phyloP scores from a whole-genome alignment of 2,113 vertebrate genomes.

The Sturnira hondurensis region DNA sequence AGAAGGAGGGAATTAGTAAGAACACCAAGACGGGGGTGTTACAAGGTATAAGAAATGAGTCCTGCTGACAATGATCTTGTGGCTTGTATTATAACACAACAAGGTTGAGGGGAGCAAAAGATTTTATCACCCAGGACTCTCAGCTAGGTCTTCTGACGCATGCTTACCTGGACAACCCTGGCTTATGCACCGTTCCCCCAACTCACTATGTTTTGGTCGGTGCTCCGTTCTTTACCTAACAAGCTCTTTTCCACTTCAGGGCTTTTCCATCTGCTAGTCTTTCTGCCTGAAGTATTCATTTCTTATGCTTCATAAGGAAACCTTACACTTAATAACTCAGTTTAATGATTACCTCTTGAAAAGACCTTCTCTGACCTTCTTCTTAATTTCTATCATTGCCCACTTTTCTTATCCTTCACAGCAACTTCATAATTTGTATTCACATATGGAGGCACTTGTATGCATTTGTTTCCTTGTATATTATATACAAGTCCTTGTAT shows the following conservation, averaged over 20 bases:
- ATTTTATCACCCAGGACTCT: neutral
- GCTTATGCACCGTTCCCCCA: neutral
- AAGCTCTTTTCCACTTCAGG: neutral
- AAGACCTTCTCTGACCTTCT: neutral
- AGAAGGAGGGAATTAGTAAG: neutral
- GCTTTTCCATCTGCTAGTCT: neutral
- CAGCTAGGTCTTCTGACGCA: neutral
- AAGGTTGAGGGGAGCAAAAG: no score
- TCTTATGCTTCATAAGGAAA: neutral
- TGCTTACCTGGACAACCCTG: neutral
- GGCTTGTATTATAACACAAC: neutral
- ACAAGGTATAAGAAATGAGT: neutral
- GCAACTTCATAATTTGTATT: neutral
- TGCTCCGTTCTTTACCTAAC: neutral
- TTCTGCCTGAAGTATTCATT: neutral
- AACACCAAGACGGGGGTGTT: neutral
- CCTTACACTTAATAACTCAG: neutral
- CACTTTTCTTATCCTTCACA: neutral
- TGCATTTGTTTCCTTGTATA: neutral
- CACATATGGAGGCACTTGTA: neutral
- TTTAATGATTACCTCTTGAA: neutral
- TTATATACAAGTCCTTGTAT: no score
- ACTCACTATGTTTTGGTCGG: neutral
- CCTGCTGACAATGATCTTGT: neutral
- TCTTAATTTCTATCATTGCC: neutral